Evolutionary conservation across 2,797 vertebrate species (phyloP), one percentile per base, ranked within the genome.

Genomic region (Atherinosoma microstoma): DNA sequence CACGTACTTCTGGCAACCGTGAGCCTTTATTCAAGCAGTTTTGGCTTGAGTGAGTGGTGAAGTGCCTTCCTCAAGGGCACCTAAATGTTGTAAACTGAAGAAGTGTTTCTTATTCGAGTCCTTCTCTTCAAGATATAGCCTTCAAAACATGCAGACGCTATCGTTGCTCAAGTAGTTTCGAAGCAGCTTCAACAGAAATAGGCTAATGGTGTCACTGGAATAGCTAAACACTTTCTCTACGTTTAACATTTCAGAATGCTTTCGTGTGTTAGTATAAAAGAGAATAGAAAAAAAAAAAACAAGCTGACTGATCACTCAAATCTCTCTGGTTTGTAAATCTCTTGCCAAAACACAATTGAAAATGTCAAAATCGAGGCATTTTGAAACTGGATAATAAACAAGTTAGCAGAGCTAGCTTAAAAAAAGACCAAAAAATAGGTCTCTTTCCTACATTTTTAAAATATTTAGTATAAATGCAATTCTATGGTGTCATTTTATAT

Each of bases 51-150:
- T 69, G 59, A 64, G 30, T 32, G 45, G 56, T 47, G 54, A 62
- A 85, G 67, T 58, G 72, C 30, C 40, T 72, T 71, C 73, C 65
- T 73, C 79, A 75, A 80, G 63, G 69, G 71, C 68, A 61, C 9
- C 58, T 64, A 68, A 77, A 69, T n/a, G 61, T 74, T 65, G 58
- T 62, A 82, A 67, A 71, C 34, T 72, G 73, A 77, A 40, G 64
- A 73, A 64, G 72, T 56, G 24, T 60, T 82, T 84, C 51, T 64
- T 45, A 66, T 77, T 82, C 59, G 67, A 38, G 58, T 34, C 65
- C 20, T 51, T 42, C 20, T 42, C n/a, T 29, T 7, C 11, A 16
- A 6, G 27, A 63, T 59, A 65, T 59, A 67, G 32, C 13, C 2
- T n/a, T 67, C 57, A n/a, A 38, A 60, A 64, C 10, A 49, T 24